Base-by-base conservation (phyloP, 2,113 vertebrate species). In the Thymallus thymallus region DNA sequence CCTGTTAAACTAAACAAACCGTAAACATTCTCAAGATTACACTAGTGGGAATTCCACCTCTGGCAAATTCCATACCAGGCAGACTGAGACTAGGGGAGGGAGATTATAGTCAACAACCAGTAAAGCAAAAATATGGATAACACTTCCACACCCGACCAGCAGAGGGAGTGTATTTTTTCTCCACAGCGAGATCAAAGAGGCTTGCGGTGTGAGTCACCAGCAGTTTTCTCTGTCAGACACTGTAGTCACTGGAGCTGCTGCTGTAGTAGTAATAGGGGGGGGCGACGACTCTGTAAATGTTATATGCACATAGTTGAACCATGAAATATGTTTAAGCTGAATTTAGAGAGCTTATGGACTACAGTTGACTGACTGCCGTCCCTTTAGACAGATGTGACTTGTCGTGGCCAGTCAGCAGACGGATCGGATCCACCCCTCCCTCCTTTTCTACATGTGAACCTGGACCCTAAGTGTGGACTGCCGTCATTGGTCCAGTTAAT, bases 231-330 rank as follows among this genome's bases (percentile, higher is more conserved):
- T 77, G 84, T 85, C 85, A 86, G 80, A 77, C 18, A 20, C 79
- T 69, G 51, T 77, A 84, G 73, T 91, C 88, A 91, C 91, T 91
- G 90, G 87, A 89, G 84, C 86, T 61, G 87, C 88, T 89, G 88
- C 87, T 89, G 86, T 91, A 87, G 71, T 81, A 78, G 84, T 41
- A 41, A 41, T 78, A 87, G 76, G 74, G 80, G 41, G 61, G 75
- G 68, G 86, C n/a, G 66, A 35, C 35, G 35, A 6, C 6, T 16
- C 29, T 6, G 6, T 26, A 29, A 63, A 63, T 14, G 61, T 41
- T 41, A 63, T 4, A 26, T 24, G 61, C 4, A 30, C 10, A 26
- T n/a, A 20, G 64, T 30, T 29, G 14, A 32, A 65, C 26, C 14
- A n/a, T 18, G 30, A 29, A 26, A 29, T 4, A 26, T 30, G 64